Conservation (phyloP, 2,888 invertebrate species). For the Protodeltote pygarga region DNA sequence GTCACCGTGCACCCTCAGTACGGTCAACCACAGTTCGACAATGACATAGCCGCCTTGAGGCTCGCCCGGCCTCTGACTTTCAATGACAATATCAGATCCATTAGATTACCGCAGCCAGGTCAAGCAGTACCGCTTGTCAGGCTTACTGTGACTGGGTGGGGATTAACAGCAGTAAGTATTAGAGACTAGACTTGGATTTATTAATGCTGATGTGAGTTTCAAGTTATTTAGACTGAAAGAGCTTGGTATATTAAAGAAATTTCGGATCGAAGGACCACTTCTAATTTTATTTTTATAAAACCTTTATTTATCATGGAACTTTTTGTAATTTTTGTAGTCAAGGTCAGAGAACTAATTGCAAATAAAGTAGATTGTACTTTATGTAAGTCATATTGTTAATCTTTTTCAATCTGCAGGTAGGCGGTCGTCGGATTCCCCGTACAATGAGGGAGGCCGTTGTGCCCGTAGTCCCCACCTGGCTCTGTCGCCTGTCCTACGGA, state of each 20-base stretch:
- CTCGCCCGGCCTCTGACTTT: constrained; percentile 71
- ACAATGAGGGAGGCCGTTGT: constrained; percentile 82
- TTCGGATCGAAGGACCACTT: not conserved
- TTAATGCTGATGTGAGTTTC: no score
- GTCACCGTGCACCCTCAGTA: constrained; percentile 76
- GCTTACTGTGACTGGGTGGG: constrained; percentile 83
- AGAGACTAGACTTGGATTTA: not conserved
- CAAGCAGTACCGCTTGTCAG: constrained; percentile 75
- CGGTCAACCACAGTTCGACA: constrained; percentile 76
- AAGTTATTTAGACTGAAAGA: no score
- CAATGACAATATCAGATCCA: constrained; percentile 63
- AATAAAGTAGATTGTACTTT: no score
- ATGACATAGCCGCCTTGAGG: constrained; percentile 77
- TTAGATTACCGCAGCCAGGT: constrained; percentile 68
- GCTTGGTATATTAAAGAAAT: no score
- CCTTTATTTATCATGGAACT: no score
- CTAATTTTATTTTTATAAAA: not conserved
- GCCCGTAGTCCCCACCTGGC: constrained; percentile 80
- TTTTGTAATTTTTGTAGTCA: no score
- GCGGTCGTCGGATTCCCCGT: constrained; percentile 76
- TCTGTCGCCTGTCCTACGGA: constrained; percentile 78
- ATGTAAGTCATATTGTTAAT: no score
- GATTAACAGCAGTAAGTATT: constrained; percentile 76
- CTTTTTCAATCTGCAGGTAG: constrained; percentile 57
- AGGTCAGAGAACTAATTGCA: no score